Percentiles rank a stretch among this genome's conserved stretches.
These are phyloP conservation scores for Drosophila ficusphila DNA, from an alignment of 1,140 invertebrate species.

Conservation along the genomic window DNA sequence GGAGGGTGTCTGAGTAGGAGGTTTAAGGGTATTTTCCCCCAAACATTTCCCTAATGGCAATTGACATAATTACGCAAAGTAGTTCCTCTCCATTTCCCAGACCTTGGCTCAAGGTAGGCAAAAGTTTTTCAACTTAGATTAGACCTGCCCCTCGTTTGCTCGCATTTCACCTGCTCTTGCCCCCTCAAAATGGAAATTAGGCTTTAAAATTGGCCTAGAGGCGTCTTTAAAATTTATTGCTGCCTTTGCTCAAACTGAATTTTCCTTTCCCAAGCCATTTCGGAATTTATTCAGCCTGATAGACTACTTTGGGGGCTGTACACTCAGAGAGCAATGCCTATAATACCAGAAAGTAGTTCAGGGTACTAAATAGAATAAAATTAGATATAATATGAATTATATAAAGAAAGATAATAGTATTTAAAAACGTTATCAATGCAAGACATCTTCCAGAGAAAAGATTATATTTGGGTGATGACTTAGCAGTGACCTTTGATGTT, in stretches of 20 bases:
- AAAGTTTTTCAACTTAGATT: slow-evolving; percentile 77
- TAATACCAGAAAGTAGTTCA: too few species aligned
- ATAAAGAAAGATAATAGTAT: too few species aligned
- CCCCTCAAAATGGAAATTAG: slow-evolving; percentile 38
- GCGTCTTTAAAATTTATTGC: slow-evolving; percentile 80
- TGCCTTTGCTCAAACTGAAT: slow-evolving; percentile 36
- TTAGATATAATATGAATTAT: too few species aligned
- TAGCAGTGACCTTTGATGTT: too few species aligned
- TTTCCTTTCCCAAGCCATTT: slow-evolving; percentile 17
- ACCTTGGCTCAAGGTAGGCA: slow-evolving; percentile 18
- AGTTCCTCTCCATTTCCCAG: slow-evolving; percentile 47
- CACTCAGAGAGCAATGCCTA: neutral
- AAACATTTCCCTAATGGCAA: slow-evolving; percentile 61
- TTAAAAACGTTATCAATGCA: too few species aligned
- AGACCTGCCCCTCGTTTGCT: slow-evolving; percentile 31
- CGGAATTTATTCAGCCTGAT: slow-evolving; percentile 26
- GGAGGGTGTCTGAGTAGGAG: slow-evolving; percentile 5
- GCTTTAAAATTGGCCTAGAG: slow-evolving; percentile 72
- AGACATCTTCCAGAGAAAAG: too few species aligned
- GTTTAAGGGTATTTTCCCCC: slow-evolving; percentile 18
- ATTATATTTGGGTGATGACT: too few species aligned
- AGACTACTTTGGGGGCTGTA: slow-evolving; percentile 4
- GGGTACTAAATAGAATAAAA: too few species aligned
- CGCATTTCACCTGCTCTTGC: slow-evolving; percentile 1
- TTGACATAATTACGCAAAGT: slow-evolving; percentile 82